Evolutionary conservation across 2,888 invertebrate species (phyloP), one percentile per base, ranked within the genome.

Genomic region (Lithophane socia): DNA sequence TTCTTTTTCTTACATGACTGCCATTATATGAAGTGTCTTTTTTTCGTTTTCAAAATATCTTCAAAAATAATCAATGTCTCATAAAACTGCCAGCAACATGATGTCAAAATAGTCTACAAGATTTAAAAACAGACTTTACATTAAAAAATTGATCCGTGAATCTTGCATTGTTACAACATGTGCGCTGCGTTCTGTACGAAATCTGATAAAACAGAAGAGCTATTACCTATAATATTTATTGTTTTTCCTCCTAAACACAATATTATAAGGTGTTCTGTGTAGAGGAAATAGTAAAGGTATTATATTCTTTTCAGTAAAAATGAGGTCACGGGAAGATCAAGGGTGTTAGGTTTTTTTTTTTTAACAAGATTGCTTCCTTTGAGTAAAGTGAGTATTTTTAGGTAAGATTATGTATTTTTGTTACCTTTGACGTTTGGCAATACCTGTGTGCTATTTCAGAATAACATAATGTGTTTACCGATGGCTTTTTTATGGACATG

Each of bases 211-310:
- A 56, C n/a, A 29, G 18, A 29, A 24, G 16, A 61, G 42, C n/a
- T n/a, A n/a, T n/a, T n/a, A 29, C 29, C 1, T 49, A 16, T 18
- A 44, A 74, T 12, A 42, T 54, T 47, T n/a, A n/a, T 63, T 21
- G 52, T 68, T 24, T 61, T 67, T 63, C 67, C 67, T 67, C 44
- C 13, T 47, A 54, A 56, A 18, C 47, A 54, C 54, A 37, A 47
- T 65, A n/a, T 63, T 13, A 42, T 24, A 44, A 3, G 24, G 29
- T 54, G 24, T 47, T 56, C 3, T 42, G 24, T 16, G 42, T 10
- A 29, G 29, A 42, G 29, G 29, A 58, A 76, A 76, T 65, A 42
- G 24, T 21, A 24, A 75, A 12, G 56, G 58, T n/a, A 21, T 76
- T 52, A 52, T 52, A 21, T 52, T 65, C 0, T 75, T 65, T 64